These are phyloP conservation scores for Heliconius hortense DNA, from an alignment of 2,888 invertebrate genomes.

Conservation along the genomic window DNA sequence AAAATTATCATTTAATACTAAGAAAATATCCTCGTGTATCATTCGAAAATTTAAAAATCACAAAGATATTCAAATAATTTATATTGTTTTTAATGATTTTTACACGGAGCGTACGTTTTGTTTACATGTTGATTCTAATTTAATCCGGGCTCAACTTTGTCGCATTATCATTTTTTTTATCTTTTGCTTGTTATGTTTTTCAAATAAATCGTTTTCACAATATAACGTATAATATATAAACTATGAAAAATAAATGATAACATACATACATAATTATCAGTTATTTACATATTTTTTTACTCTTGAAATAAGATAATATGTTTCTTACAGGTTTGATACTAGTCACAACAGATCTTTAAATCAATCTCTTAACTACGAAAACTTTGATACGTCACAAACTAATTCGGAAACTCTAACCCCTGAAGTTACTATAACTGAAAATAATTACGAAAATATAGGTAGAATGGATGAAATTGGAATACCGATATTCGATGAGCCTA, in stretches of 20 bases:
- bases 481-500: slow-evolving; percentile 66
- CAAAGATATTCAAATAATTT: background rate
- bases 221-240: background rate
- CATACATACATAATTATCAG: background rate
- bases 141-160: background rate
- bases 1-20: too few relatives aligned
- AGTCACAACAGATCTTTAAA: slow-evolving; percentile 66
- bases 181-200: background rate
- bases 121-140: background rate
- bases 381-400: slow-evolving; percentile 67
- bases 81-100: background rate
- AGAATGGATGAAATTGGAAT: slow-evolving; percentile 77
- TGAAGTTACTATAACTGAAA: slow-evolving; percentile 60
- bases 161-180: slow-evolving; percentile 8
- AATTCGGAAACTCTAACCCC: slow-evolving; percentile 62
- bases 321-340: slow-evolving; percentile 72
- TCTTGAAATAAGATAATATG: background rate
- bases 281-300: background rate
- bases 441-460: slow-evolving; percentile 66
- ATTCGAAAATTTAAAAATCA: background rate
- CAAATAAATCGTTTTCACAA: background rate
- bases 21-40: too few relatives aligned
- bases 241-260: background rate
- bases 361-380: slow-evolving; percentile 78
- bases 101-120: background rate